Percentiles rank a stretch among this genome's conserved stretches.
Evolutionary conservation across 2,797 vertebrate genomes (phyloP).

Genomic region (Myripristis murdjan): DNA sequence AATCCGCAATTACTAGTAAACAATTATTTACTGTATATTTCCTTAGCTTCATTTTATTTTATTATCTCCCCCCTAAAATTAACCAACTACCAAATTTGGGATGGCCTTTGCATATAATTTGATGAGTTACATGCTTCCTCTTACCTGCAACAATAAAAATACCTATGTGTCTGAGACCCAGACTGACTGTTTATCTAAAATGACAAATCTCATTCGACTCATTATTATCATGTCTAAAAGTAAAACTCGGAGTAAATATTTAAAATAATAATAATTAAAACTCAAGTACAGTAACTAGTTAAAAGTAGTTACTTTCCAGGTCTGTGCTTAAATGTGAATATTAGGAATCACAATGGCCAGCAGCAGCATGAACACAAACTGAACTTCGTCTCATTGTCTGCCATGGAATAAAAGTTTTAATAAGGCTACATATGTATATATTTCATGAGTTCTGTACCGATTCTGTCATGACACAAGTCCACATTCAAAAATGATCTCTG

Average conservation of each 20-base stretch:
- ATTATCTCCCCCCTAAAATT: too few species aligned
- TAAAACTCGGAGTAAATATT: too few species aligned
- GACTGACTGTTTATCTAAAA: not conserved
- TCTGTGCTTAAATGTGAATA: not conserved
- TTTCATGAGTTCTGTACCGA: conserved; percentile 1
- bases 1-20: too few species aligned
- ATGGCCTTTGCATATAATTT: too few species aligned
- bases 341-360: not conserved
- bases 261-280: not conserved
- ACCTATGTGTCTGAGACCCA: too few species aligned
- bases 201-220: not conserved
- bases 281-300: not conserved
- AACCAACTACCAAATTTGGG: too few species aligned
- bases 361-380: not conserved
- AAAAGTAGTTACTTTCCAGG: not conserved
- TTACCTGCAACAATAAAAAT: too few species aligned
- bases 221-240: not conserved
- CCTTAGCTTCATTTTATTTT: too few species aligned
- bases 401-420: conserved; percentile 7
- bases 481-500: conserved; percentile 27
- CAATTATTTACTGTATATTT: too few species aligned
- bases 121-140: too few species aligned
- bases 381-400: conserved; percentile 5
- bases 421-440: conserved; percentile 42
- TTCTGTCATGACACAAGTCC: not conserved